These are phyloP conservation scores for Chionomys nivalis DNA, from an alignment of 2,113 vertebrate species.

Conservation along the genomic window DNA sequence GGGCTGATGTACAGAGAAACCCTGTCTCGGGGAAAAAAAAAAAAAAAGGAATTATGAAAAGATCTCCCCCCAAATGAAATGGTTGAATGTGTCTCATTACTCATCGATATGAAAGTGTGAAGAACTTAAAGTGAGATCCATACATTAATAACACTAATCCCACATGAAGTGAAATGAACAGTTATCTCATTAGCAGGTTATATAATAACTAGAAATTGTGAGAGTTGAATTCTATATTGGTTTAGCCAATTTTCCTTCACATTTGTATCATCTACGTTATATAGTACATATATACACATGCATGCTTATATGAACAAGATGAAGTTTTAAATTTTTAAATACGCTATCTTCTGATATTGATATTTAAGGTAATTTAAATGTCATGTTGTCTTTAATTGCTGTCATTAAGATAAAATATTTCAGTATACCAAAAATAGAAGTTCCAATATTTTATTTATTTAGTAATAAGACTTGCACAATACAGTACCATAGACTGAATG, in stretches of 20 bases:
- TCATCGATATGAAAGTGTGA: background rate
- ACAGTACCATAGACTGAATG: background rate
- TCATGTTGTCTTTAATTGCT: background rate
- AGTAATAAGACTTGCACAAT: background rate
- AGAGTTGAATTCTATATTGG: background rate
- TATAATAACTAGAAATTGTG: background rate
- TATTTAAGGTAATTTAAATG: background rate
- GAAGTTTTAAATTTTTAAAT: background rate
- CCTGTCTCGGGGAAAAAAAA: background rate
- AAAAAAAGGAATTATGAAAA: background rate
- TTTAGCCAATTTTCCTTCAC: background rate
- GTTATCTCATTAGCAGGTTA: background rate
- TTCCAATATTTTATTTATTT: background rate
- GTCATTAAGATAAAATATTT: constrained; percentile 25
- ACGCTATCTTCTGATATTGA: background rate
- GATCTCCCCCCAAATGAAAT: background rate
- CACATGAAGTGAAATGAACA: background rate
- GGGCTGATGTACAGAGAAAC: background rate
- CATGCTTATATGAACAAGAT: background rate
- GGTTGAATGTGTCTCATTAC: background rate
- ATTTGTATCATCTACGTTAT: background rate
- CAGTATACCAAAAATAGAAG: no score
- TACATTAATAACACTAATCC: background rate
- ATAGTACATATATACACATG: background rate
- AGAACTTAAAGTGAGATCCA: background rate